These are phyloP conservation scores for Saccopteryx bilineata DNA, from an alignment of 2,113 vertebrate species.

Conservation along the genomic window DNA sequence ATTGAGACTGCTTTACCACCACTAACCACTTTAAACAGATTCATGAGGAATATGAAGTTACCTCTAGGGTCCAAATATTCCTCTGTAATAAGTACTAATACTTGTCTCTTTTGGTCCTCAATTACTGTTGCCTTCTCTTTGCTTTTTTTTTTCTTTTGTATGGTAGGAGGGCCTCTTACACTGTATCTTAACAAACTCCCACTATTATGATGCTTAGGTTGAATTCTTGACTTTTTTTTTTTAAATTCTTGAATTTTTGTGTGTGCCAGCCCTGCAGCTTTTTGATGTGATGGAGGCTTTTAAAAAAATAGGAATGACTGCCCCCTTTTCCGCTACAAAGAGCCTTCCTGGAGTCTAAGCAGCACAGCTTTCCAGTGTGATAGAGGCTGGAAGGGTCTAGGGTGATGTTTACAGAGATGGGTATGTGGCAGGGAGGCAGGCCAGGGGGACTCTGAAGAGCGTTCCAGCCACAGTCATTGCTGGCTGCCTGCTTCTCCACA, in stretches of 20 bases:
- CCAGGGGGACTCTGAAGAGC: neutral
- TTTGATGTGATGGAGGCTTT: neutral
- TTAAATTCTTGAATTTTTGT: constrained; percentile 31
- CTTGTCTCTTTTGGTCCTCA: neutral
- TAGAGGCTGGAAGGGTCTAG: neutral
- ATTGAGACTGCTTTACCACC: constrained; percentile 11
- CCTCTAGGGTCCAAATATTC: neutral
- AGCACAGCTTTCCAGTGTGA: neutral
- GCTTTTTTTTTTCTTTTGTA: neutral
- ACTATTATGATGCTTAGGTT: neutral
- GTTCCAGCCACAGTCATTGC: neutral
- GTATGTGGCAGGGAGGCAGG: neutral
- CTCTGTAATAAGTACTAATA: neutral
- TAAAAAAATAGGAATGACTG: neutral
- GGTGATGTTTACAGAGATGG: neutral
- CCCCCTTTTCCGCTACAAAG: neutral
- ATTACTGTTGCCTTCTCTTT: neutral
- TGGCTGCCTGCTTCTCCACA: constrained; percentile 82
- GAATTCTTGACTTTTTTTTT: constrained; percentile 32
- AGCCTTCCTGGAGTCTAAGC: neutral
- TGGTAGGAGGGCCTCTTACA: neutral
- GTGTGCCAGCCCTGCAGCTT: neutral
- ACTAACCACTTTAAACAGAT: neutral
- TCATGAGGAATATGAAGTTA: neutral
- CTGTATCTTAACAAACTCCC: neutral